Base-by-base conservation (phyloP, 2,113 vertebrate species). In the Oryzias celebensis region DNA sequence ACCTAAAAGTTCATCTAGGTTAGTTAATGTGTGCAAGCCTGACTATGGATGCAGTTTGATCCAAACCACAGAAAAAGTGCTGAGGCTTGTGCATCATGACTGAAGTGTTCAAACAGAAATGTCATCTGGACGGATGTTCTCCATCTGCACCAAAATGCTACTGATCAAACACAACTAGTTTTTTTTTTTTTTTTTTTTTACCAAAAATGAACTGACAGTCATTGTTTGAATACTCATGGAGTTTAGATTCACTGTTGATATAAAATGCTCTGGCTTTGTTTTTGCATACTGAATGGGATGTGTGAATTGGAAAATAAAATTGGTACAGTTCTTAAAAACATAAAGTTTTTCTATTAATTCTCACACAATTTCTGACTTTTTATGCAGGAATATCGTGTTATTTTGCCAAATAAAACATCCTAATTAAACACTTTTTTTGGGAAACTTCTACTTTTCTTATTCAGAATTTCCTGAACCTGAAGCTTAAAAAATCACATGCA, bases 291-390 rank as follows among this genome's bases (percentile, higher is more conserved):
- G 76, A 84, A 80, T 75, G 79, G 77, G 68, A 76, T 77, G 61
- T 84, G 77, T 91, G 85, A 65, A 82, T 73, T 85, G 79, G 86
- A 80, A 80, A 91, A 88, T 90, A 91, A 91, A 91, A 66, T 64
- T 87, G 89, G 86, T 86, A 88, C 85, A 86, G 87, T 90, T 89
- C 75, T 78, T 87, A 85, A 46, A 67, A 58, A n/a, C 14, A 41
- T 86, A 85, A 46, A 67, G 55, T 15, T n/a, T 5, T 57, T 62
- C 8, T 73, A 52, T 55, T 3, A 6, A 41, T 8, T 0, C 5
- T 4, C 7, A 17, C 14, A 49, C 20, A 18, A 26, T 48, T 20
- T 48, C 6, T 48, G 7, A 7, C n/a, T 12, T 47, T 16, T 2
- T n/a, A 17, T 18, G 17, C 15, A 47, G 31, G 2, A 36, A 36